A percentile compares a stretch with the other conserved stretches of the same genome.
Conservation (phyloP, 2,113 vertebrate genomes). For the Meleagris gallopavo region DNA sequence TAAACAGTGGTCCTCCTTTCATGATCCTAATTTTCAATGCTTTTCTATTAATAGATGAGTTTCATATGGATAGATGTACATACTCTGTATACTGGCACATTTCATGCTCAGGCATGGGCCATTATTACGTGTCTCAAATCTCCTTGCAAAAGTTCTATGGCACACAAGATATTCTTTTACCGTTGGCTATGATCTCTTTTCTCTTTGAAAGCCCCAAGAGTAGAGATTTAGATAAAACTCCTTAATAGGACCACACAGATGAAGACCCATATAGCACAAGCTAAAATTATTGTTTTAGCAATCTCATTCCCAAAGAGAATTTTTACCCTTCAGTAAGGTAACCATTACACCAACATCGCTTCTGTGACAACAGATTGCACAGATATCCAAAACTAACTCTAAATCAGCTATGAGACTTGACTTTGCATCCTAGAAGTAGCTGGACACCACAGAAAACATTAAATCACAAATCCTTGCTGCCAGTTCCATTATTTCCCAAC, state of each 20-base stretch:
- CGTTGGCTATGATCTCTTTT: slow-evolving; percentile 31
- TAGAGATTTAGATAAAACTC: slow-evolving; percentile 50
- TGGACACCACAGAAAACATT: rapidly evolving
- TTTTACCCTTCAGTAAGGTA: neutral
- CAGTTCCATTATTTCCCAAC: neutral
- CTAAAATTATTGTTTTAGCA: neutral
- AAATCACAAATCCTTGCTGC: neutral
- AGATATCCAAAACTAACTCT: neutral
- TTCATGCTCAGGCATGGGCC: neutral
- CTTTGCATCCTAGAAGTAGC: rapidly evolving
- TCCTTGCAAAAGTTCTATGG: neutral
- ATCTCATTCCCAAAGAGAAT: neutral
- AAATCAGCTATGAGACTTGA: rapidly evolving
- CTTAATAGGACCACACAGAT: slow-evolving; percentile 56
- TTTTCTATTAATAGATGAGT: neutral
- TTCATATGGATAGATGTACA: neutral
- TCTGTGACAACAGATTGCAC: neutral
- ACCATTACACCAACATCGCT: rapidly evolving
- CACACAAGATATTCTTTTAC: neutral
- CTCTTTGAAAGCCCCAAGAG: slow-evolving; percentile 39
- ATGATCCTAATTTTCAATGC: neutral
- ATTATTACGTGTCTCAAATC: neutral
- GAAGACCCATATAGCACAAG: neutral
- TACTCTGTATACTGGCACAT: neutral
- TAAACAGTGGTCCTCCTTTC: neutral